Percentiles rank a stretch among this genome's conserved stretches.
Conservation (phyloP, 64 coral and sea anemone genomes). For the Dendronephthya gigantea region DNA sequence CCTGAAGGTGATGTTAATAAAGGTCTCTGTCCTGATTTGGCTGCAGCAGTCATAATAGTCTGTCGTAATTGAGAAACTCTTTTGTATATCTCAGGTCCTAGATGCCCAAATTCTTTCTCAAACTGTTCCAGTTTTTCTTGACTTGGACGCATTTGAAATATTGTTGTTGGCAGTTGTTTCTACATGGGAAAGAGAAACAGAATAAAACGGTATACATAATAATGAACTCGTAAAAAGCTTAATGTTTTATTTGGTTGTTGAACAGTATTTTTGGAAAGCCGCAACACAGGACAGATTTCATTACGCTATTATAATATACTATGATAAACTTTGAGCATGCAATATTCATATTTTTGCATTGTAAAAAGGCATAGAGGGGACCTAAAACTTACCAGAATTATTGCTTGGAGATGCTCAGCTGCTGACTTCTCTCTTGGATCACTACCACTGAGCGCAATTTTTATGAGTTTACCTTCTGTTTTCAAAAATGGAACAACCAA, state of each 20-base stretch:
- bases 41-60: slow-evolving; percentile 45
- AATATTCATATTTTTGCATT: too few species aligned
- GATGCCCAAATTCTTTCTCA: slow-evolving; percentile 69
- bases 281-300: too few species aligned
- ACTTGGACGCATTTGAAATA: slow-evolving; percentile 54
- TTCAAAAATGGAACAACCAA: slow-evolving; percentile 74
- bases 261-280: too few species aligned
- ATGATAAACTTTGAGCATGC: too few species aligned
- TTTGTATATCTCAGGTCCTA: slow-evolving; percentile 55
- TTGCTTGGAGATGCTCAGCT: slow-evolving; percentile 80
- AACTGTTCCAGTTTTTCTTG: slow-evolving; percentile 62
- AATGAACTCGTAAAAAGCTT: too few species aligned
- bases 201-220: background rate
- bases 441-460: slow-evolving; percentile 41
- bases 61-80: slow-evolving; percentile 81
- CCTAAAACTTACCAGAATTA: slow-evolving; percentile 44
- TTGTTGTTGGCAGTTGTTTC: slow-evolving; percentile 88
- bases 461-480: slow-evolving; percentile 69
- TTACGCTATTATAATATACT: too few species aligned
- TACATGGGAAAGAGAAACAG: slow-evolving; percentile 14
- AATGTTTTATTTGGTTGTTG: background rate
- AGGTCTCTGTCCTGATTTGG: slow-evolving; percentile 42
- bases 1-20: background rate
- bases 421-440: slow-evolving; percentile 77
- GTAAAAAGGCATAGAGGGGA: background rate